Percentiles rank a stretch among this genome's conserved stretches.
phyloP scores from a whole-genome alignment of 2,113 vertebrate genomes.

The Coptodon bakossiorum region DNA sequence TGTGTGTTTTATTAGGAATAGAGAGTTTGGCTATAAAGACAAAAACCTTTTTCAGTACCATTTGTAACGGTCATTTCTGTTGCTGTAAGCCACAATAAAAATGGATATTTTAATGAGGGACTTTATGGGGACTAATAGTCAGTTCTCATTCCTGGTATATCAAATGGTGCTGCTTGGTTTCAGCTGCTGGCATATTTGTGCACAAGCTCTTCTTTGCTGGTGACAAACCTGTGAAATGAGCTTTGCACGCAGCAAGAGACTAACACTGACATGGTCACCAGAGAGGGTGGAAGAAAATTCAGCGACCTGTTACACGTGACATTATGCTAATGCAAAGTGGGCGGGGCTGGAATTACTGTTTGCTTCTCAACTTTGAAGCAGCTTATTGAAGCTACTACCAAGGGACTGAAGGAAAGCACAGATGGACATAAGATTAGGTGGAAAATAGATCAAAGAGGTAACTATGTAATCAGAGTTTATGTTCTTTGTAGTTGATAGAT shows the following conservation, averaged over 20 bases:
- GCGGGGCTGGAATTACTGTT: background rate
- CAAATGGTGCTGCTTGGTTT: background rate
- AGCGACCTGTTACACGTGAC: background rate
- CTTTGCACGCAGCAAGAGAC: background rate
- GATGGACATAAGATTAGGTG: background rate
- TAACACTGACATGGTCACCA: background rate
- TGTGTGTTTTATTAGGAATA: background rate
- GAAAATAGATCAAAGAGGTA: background rate
- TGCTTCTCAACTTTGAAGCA: background rate
- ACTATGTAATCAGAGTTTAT: background rate
- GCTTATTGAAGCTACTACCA: background rate
- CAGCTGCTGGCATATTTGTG: background rate
- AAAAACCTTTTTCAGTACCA: background rate
- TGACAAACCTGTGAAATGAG: background rate
- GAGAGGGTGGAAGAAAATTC: background rate
- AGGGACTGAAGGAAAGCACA: background rate
- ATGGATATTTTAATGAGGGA: background rate
- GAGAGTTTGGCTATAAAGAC: background rate
- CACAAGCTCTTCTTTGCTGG: background rate
- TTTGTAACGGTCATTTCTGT: background rate
- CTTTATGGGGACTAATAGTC: background rate
- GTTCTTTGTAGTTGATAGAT: background rate
- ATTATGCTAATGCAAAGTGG: rapidly evolving
- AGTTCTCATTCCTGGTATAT: background rate
- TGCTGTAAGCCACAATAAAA: background rate